Conservation (phyloP, 2,113 vertebrate species). For the Leptocoma aspasia region DNA sequence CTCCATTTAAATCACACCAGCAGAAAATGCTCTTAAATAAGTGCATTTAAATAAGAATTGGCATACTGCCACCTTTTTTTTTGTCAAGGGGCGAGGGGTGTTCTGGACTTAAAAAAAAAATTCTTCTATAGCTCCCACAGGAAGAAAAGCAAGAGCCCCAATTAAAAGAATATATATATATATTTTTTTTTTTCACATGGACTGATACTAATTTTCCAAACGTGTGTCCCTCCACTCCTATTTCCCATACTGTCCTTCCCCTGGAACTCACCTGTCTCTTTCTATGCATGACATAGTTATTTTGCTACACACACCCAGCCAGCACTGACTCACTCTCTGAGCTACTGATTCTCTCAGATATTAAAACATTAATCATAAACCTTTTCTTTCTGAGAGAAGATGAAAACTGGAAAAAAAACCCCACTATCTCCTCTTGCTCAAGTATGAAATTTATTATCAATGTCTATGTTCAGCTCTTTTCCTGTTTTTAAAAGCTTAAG, state of each 20-base stretch:
- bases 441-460: background rate
- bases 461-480: background rate
- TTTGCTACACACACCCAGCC: background rate
- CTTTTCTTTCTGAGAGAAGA: background rate
- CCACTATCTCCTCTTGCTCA: background rate
- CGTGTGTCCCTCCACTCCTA: background rate
- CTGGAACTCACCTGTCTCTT: background rate
- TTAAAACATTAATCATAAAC: background rate
- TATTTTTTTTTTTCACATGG: background rate
- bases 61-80: too few relatives aligned
- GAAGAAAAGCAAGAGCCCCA: background rate
- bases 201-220: background rate
- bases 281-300: background rate
- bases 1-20: background rate
- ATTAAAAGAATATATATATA: background rate
- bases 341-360: background rate
- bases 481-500: background rate
- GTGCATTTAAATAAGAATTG: background rate
- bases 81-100: accelerated
- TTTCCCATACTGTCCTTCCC: background rate
- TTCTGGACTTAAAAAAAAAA: background rate
- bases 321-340: background rate
- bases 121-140: background rate
- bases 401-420: background rate
- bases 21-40: background rate